Percentiles rank a stretch among this genome's conserved stretches.
Conservation (phyloP, 2,888 invertebrate species). For the Aphrophora alni region DNA sequence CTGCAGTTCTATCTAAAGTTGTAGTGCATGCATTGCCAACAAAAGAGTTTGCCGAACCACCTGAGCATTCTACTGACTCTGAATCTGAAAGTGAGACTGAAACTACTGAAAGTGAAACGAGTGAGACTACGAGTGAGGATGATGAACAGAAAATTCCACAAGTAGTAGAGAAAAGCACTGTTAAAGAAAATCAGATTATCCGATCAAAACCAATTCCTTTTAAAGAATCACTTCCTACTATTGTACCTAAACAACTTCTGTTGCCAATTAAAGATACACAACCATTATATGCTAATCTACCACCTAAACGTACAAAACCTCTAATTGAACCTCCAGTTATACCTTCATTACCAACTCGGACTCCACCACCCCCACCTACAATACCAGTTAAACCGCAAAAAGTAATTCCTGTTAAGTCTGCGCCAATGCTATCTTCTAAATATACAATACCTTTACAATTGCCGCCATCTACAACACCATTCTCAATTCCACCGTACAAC, state of each 20-base stretch:
- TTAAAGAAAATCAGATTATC: neutral
- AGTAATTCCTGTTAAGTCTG: neutral
- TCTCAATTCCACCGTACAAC: neutral
- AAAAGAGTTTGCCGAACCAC: neutral
- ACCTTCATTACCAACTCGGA: constrained; percentile 42
- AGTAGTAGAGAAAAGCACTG: neutral
- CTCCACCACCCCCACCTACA: constrained; percentile 46
- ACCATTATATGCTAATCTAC: neutral
- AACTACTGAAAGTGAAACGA: neutral
- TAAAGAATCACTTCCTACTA: neutral
- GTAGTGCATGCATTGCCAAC: neutral
- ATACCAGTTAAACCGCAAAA: neutral
- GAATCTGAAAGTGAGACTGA: neutral
- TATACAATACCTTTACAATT: neutral
- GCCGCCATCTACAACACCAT: neutral
- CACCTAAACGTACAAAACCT: neutral
- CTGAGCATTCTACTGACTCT: neutral
- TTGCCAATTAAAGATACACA: neutral
- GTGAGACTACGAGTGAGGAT: neutral
- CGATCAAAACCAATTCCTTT: neutral
- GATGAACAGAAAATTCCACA: neutral
- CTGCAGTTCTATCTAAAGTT: neutral
- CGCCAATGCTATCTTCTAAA: neutral
- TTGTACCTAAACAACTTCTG: neutral
- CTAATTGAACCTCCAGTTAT: neutral